phyloP scores from a whole-genome alignment of 2,797 vertebrate genomes.

The Periparus ater region DNA sequence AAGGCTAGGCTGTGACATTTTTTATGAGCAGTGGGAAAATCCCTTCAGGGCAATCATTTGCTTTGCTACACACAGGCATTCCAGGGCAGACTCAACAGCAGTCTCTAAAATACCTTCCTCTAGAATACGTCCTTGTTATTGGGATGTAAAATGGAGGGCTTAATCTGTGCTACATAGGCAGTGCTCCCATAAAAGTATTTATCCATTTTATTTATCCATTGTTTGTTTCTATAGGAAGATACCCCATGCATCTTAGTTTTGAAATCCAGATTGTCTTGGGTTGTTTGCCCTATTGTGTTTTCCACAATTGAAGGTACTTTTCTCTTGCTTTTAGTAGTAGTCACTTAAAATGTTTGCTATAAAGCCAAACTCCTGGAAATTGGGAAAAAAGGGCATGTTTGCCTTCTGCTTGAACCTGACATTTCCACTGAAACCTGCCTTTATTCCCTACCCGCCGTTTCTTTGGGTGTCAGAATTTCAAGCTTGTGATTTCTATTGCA shows the following conservation, averaged over 20 bases:
- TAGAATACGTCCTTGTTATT: neutral
- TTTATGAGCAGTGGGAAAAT: constrained; percentile 72
- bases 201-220: neutral
- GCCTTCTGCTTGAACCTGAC: neutral
- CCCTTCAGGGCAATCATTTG: constrained; percentile 67
- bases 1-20: constrained; percentile 64
- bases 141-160: neutral
- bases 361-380: neutral
- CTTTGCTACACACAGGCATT: constrained; percentile 61
- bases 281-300: neutral
- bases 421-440: neutral
- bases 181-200: neutral
- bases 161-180: neutral
- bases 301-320: neutral
- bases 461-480: neutral
- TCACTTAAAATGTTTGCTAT: neutral
- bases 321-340: neutral
- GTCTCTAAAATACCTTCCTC: constrained; percentile 24
- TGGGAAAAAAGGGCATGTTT: neutral
- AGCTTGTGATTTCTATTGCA: neutral
- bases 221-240: neutral
- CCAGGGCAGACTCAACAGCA: constrained; percentile 51
- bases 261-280: neutral
- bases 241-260: neutral
- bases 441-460: neutral